Base-by-base conservation (phyloP, 2,888 invertebrate genomes). In the Acanthosepion esculentum region DNA sequence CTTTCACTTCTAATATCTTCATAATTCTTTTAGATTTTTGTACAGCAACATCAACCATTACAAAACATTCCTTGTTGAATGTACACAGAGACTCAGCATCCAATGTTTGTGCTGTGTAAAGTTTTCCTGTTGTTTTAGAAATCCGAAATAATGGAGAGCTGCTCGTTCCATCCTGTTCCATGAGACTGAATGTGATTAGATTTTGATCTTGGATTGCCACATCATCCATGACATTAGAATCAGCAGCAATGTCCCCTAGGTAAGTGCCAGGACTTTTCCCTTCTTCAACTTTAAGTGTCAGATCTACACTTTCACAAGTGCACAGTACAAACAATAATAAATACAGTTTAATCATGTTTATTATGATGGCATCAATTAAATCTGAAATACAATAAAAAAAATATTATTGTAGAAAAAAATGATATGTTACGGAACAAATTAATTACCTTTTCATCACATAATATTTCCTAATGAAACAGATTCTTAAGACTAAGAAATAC, bases 191-290 rank as follows among this genome's bases (percentile, higher is more conserved):
- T 78, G 78, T 3, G 15, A 78, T 78, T n/a, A 78, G 10, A 78
- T 78, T 78, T 8, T 78, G 78, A 78, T 78, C 78, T 33, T 78
- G 78, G 4, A 78, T 78, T n/a, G 78, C 78, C 2, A 78, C 78
- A 78, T 78, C 78, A 78, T 78, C 78, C 78, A 78, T 78, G 5
- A 78, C 78, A 78, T 78, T 78, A 78, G 78, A 78, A 78, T 78
- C 78, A 15, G 78, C 78, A 8, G 78, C 78, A 78, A 78, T 78
- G n/a, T 78, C 78, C 18, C 78, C 78, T 4, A 78, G n/a, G 78
- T 78, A 78, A n/a, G 78, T 78, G 0, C 78, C 78, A 78, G 78
- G 78, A 78, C 78, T n/a, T n/a, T 78, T 78, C 6, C 78, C 78
- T 78, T 78, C 78, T 15, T 78, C 78, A 15, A 78, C 78, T 78